Base-by-base conservation (phyloP, 2,797 vertebrate species). In the Xiphophorus birchmanni region DNA sequence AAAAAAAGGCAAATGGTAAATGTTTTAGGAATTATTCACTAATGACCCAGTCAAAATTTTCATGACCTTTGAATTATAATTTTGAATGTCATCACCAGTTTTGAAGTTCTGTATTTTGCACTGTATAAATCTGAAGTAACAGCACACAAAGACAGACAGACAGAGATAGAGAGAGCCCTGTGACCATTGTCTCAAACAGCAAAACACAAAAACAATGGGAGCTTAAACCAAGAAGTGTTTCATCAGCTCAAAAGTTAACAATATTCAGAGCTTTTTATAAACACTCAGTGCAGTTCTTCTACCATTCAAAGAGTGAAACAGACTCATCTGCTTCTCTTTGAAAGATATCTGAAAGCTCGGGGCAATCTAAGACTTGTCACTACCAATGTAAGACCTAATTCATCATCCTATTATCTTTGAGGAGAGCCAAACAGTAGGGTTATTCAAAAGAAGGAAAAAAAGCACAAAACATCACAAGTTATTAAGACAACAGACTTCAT, bases 351-450 rank as follows among this genome's bases (percentile, higher is more conserved):
- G 79, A 90, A 84, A 83, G 88, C 91, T 89, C 79, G 81, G 82
- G 84, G 87, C 89, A 92, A 94, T 94, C 90, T 90, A 90, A 84
- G 81, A 67, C 90, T 86, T 95, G 94, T 94, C 93, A 90, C 88
- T 85, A 88, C 83, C 86, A 84, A 93, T 93, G 92, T 86, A 84
- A 73, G 81, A 89, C 84, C 87, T 92, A 90, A 94, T 95, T 94
- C 86, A 94, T 95, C 93, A 94, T 87, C 81, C 84, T 65, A 87
- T 90, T 92, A 91, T 94, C 92, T 92, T 47, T 15, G 40, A 75
- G 81, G 80, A 89, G 81, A 88, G 87, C 84, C 77, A 32, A 77
- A 82, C 80, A 75, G 76, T 71, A 65, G 54, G 84, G 83, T 60
- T 84, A 82, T 73, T 65, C 79, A 81, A 74, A 84, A 83, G 76